Evolutionary conservation across 2,888 invertebrate species (phyloP).

Genomic region (Thymelicus acteon): DNA sequence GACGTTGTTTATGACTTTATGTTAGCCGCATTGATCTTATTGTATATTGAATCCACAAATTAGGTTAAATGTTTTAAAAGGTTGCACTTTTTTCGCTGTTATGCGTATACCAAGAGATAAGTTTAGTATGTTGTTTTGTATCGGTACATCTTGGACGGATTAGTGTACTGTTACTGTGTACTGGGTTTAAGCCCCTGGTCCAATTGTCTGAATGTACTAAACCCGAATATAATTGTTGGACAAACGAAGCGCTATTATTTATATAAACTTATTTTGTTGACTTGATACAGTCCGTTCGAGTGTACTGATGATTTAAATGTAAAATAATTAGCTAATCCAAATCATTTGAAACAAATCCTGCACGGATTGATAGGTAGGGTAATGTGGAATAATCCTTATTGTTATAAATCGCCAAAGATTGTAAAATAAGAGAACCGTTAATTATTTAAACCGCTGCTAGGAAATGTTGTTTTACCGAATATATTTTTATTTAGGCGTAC

Average conservation of each 20-base stretch:
- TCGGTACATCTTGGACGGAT: slow-evolving; percentile 19
- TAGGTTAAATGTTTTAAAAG: slow-evolving; percentile 36
- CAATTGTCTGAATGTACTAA: too few species aligned
- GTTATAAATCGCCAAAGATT: slow-evolving; percentile 82
- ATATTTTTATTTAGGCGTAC: slow-evolving; percentile 42
- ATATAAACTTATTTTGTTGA: not conserved
- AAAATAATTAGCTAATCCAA: slow-evolving; percentile 37
- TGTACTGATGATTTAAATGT: slow-evolving; percentile 28
- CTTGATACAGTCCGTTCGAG: not conserved
- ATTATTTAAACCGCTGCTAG: slow-evolving; percentile 71
- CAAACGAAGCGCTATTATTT: not conserved
- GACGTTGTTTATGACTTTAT: slow-evolving; percentile 23
- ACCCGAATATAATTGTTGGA: not conserved
- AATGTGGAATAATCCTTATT: slow-evolving; percentile 66
- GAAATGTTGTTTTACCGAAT: slow-evolving; percentile 58
- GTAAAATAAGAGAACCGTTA: slow-evolving; percentile 73
- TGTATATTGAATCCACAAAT: slow-evolving; percentile 34
- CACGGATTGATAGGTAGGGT: slow-evolving; percentile 65
- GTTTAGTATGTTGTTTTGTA: slow-evolving; percentile 34
- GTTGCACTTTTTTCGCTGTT: slow-evolving; percentile 37
- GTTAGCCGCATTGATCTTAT: slow-evolving; percentile 36
- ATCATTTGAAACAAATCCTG: slow-evolving; percentile 39
- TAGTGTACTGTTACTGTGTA: not conserved
- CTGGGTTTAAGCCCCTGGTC: not conserved
- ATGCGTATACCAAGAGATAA: slow-evolving; percentile 24